Conservation (phyloP, 2,888 invertebrate genomes). For the Agrotis puta region DNA sequence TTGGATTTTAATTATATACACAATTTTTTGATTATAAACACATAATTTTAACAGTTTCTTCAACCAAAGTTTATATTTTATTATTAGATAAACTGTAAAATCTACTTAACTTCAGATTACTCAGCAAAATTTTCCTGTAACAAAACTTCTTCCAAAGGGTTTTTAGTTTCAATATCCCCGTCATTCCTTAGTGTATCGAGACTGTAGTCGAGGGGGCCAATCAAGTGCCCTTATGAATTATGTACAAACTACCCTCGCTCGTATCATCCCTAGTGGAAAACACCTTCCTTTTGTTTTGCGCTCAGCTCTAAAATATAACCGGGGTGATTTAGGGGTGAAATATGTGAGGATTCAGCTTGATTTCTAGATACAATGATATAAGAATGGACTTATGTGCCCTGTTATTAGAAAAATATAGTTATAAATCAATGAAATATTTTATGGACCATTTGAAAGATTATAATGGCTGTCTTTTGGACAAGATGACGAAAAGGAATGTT, state of each 20-base stretch:
- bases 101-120: not conserved
- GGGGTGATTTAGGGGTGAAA: not conserved
- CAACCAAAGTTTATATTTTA: not conserved
- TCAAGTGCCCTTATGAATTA: constrained; percentile 67
- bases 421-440: too few species aligned
- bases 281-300: constrained; percentile 58
- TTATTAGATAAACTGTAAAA: not conserved
- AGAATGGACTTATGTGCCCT: not conserved
- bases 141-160: constrained; percentile 30
- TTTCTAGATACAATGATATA: not conserved
- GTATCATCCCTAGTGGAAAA: constrained; percentile 33
- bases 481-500: too few species aligned
- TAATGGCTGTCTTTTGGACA: too few species aligned
- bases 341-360: not conserved
- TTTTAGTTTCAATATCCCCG: constrained; percentile 52
- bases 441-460: too few species aligned
- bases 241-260: constrained; percentile 58
- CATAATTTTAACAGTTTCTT: too few species aligned
- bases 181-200: constrained; percentile 37
- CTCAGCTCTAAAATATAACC: constrained; percentile 28
- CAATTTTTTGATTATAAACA: too few species aligned
- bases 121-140: not conserved
- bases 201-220: constrained; percentile 45
- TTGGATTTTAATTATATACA: too few species aligned
- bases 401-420: too few species aligned